A percentile compares a stretch with the other conserved stretches of the same genome.
Conservation (phyloP, 64 coral and sea anemone genomes). For the Acropora yongei region DNA sequence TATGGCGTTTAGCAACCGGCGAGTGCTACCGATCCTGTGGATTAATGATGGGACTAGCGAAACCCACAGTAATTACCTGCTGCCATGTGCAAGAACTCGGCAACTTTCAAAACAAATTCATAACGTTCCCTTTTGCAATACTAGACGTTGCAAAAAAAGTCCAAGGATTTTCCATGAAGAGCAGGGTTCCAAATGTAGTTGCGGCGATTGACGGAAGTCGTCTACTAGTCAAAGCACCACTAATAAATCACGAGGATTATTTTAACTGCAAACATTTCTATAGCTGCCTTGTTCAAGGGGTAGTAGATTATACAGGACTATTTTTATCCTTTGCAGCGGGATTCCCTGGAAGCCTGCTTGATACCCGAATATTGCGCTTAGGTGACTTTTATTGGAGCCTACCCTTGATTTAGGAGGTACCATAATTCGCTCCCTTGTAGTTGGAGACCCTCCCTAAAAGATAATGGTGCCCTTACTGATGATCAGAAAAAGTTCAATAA, state of each 20-base stretch:
- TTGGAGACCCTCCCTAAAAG: constrained; percentile 70
- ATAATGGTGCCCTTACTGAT: constrained; percentile 52
- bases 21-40: no score
- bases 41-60: no score
- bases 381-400: constrained; percentile 38
- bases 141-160: not conserved
- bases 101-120: constrained; percentile 38
- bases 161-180: constrained; percentile 42
- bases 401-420: constrained; percentile 11
- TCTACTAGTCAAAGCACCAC: constrained; percentile 13
- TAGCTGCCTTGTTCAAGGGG: no score
- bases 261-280: no score
- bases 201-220: constrained; percentile 51
- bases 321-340: not conserved
- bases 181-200: constrained; percentile 60
- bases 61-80: no score
- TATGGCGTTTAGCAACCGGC: constrained; percentile 49
- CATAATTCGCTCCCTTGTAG: constrained; percentile 55
- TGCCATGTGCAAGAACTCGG: constrained; percentile 56
- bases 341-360: not conserved
- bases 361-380: not conserved
- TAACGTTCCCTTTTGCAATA: not conserved
- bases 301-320: no score
- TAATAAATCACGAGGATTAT: no score
- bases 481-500: constrained; percentile 64